phyloP scores from a whole-genome alignment of 2,888 invertebrate species.

The Stenurella melanura region DNA sequence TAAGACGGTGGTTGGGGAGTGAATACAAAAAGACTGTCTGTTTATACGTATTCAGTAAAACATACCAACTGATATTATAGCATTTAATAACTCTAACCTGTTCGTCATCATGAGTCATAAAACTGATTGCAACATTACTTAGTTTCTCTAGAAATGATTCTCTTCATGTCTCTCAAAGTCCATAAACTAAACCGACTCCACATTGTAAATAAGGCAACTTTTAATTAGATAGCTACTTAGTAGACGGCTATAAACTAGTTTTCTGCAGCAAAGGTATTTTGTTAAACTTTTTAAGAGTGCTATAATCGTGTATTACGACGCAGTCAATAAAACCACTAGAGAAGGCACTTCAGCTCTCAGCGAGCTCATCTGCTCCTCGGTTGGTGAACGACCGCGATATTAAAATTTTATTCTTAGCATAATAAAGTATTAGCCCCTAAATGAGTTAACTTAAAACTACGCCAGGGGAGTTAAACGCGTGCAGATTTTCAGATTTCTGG shows the following conservation, averaged over 20 bases:
- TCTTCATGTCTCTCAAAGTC: constrained; percentile 10
- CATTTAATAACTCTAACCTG: not conserved
- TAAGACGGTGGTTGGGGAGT: too few relatives aligned
- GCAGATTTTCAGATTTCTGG: too few relatives aligned
- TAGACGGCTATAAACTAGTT: constrained; percentile 23
- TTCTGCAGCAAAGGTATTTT: constrained; percentile 27
- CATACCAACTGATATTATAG: not conserved
- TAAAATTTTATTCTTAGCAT: constrained; percentile 32
- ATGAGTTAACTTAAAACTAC: constrained; percentile 21
- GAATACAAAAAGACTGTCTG: too few relatives aligned
- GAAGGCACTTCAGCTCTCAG: not conserved
- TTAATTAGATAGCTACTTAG: constrained; percentile 39
- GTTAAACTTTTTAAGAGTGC: constrained; percentile 29
- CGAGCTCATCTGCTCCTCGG: constrained; percentile 21
- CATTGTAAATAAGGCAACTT: constrained; percentile 37
- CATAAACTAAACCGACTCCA: constrained; percentile 21
- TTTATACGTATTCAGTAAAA: not conserved
- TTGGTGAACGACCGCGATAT: constrained; percentile 34
- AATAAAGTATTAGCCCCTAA: constrained; percentile 27
- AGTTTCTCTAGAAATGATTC: constrained; percentile 3
- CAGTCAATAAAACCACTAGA: constrained; percentile 31
- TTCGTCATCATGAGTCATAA: not conserved
- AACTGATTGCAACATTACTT: constrained; percentile 19
- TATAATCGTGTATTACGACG: constrained; percentile 35
- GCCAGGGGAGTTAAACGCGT: too few relatives aligned